phyloP scores from a whole-genome alignment of 2,113 vertebrate genomes.

The Capricornis sumatraensis region DNA sequence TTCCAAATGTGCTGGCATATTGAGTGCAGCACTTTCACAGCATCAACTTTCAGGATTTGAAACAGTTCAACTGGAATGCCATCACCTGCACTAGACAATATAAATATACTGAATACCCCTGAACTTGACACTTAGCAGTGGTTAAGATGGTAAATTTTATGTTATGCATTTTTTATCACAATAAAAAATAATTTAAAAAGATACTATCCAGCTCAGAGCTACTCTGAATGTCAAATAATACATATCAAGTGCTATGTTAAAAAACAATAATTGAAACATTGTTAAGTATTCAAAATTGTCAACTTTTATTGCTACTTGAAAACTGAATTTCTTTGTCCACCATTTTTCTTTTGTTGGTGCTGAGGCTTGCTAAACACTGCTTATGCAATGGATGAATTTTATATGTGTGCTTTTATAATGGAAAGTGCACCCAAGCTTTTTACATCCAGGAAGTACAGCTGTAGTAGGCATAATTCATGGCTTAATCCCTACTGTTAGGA shows the following conservation, averaged over 20 bases:
- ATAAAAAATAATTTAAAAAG: not conserved
- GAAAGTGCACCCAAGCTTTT: not conserved
- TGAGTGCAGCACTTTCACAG: no score
- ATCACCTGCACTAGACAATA: not conserved
- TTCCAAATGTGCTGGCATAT: no score
- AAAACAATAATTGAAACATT: not conserved
- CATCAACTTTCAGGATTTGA: no score
- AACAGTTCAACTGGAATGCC: no score
- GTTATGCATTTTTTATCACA: not conserved
- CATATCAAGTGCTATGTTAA: not conserved
- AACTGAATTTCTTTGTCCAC: not conserved
- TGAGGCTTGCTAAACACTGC: not conserved
- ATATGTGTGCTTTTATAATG: not conserved
- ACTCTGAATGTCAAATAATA: not conserved
- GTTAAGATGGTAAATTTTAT: not conserved
- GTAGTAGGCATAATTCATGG: not conserved
- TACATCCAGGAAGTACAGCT: not conserved
- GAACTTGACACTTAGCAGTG: not conserved
- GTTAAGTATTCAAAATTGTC: not conserved
- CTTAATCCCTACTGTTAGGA: not conserved
- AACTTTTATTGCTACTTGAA: not conserved
- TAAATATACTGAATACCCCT: not conserved
- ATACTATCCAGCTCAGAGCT: not conserved
- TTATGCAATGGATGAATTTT: not conserved
- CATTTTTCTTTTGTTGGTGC: not conserved